phyloP scores from a whole-genome alignment of 1,140 invertebrate species.

The Teleogryllus occipitalis region DNA sequence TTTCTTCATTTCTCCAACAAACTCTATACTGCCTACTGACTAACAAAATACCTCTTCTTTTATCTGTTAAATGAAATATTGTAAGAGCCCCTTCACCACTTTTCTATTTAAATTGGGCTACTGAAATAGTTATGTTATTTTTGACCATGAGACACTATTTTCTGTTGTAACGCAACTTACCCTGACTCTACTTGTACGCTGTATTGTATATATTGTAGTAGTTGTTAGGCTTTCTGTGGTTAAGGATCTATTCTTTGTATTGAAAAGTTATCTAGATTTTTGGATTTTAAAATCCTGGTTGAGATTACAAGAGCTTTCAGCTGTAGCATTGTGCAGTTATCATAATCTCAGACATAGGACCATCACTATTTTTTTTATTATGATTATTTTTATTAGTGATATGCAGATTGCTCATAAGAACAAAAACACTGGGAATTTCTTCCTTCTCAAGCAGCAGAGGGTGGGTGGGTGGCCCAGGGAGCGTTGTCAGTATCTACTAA shows the following conservation, averaged over 20 bases:
- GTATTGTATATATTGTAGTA: constrained; percentile 9
- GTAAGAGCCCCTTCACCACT: neutral
- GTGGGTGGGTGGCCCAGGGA: neutral
- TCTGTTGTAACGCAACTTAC: neutral
- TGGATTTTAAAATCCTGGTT: neutral
- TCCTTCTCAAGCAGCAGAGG: neutral
- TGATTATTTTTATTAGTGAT: neutral
- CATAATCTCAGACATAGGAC: neutral
- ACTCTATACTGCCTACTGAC: no score
- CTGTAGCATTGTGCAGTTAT: neutral
- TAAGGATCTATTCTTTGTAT: constrained; percentile 7
- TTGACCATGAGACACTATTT: neutral
- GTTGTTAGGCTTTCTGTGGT: constrained; percentile 10
- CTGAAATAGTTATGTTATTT: constrained; percentile 5
- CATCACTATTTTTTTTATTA: neutral
- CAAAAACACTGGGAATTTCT: neutral
- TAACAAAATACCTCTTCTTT: no score
- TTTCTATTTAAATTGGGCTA: neutral
- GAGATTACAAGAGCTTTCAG: neutral
- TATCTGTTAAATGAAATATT: neutral
- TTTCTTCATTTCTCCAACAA: neutral
- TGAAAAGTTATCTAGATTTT: neutral
- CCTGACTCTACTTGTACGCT: neutral
- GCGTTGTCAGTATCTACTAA: neutral
- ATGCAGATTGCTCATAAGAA: neutral